Evolutionary conservation across 64 coral and sea anemone species (phyloP).

Genomic region (Hydrozoanthus tunicans): DNA sequence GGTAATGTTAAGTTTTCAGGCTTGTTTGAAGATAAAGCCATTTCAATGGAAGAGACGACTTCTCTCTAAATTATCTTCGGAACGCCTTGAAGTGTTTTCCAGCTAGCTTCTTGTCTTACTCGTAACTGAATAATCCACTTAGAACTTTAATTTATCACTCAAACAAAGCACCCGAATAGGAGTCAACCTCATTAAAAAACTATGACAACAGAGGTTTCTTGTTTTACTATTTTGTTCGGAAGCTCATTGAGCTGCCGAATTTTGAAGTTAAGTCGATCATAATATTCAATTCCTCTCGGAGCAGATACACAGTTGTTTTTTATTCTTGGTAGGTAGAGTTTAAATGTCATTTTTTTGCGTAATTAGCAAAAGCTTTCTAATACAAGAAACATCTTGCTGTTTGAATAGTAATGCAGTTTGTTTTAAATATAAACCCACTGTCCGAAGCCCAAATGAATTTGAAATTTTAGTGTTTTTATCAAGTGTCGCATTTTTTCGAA

Average conservation of each 20-base stretch:
- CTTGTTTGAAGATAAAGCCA: conserved; percentile 11
- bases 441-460: not conserved
- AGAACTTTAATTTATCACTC: conserved; percentile 24
- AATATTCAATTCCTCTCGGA: too few relatives aligned
- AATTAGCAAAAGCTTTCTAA: too few relatives aligned
- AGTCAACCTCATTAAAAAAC: not conserved
- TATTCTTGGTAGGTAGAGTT: too few relatives aligned
- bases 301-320: too few relatives aligned
- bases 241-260: not conserved
- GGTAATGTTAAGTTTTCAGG: not conserved
- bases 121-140: not conserved
- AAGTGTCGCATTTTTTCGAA: not conserved
- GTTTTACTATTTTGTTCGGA: not conserved
- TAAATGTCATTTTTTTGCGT: too few relatives aligned
- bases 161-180: not conserved
- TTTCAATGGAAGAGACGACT: not conserved
- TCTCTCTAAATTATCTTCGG: not conserved
- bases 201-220: not conserved
- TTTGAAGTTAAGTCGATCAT: not conserved
- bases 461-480: not conserved
- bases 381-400: not conserved
- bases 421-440: not conserved
- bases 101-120: not conserved
- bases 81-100: not conserved
- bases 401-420: not conserved